phyloP scores from a whole-genome alignment of 2,113 vertebrate genomes.

The Phalacrocorax aristotelis region DNA sequence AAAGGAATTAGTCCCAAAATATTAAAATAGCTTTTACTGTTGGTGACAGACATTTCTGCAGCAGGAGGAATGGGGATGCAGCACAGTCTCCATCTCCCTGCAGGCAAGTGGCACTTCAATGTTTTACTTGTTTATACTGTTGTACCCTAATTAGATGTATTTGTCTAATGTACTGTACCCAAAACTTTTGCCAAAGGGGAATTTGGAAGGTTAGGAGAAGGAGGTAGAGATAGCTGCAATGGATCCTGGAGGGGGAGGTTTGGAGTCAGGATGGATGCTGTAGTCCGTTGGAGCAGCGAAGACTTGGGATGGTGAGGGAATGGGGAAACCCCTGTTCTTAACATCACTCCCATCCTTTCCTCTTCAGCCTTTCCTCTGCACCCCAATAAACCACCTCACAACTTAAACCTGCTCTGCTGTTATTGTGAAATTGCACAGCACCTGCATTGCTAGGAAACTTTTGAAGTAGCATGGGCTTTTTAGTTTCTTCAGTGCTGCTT shows the following conservation, averaged over 20 bases:
- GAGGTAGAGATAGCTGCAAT: not conserved
- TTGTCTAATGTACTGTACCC: too few relatives aligned
- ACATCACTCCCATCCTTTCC: not conserved
- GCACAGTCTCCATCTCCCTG: not conserved
- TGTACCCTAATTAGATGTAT: not conserved
- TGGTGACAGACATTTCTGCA: not conserved
- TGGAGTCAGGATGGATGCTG: not conserved
- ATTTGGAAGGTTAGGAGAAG: not conserved
- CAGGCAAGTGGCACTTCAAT: too few relatives aligned
- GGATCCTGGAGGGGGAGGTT: not conserved
- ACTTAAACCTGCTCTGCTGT: not conserved
- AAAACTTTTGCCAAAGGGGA: too few relatives aligned
- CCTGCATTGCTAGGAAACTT: not conserved
- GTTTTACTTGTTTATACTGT: not conserved
- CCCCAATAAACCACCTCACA: not conserved
- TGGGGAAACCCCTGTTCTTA: not conserved
- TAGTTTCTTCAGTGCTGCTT: not conserved
- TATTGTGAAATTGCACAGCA: not conserved
- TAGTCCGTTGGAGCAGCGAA: not conserved
- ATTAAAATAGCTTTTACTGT: not conserved
- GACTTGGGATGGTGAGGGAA: not conserved
- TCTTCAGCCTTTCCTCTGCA: not conserved
- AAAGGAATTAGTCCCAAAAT: rapidly evolving
- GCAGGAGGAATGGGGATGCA: not conserved
- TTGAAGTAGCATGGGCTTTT: not conserved